Percentiles rank a stretch among this genome's conserved stretches.
Conservation (phyloP, 2,888 invertebrate genomes). For the Eristalis pertinax region DNA sequence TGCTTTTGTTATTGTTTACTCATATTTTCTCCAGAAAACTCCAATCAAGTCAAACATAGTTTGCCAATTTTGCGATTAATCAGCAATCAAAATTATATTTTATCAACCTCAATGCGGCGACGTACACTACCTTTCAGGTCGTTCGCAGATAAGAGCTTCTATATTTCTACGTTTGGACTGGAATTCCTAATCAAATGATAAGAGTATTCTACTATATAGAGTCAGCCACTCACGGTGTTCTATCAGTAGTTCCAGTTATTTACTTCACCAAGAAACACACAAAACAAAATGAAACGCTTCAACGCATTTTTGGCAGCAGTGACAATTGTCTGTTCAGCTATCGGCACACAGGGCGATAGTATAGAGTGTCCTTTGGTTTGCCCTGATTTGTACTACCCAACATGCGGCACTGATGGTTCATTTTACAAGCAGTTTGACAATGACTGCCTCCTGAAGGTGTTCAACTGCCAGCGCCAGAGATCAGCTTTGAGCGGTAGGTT, state of each 20-base stretch:
- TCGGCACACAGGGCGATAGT: background rate
- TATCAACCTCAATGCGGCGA: background rate
- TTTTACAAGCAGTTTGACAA: constrained; percentile 76
- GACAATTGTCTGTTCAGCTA: background rate
- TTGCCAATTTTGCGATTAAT: constrained; percentile 30
- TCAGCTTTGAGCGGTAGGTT: constrained; percentile 31
- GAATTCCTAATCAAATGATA: constrained; percentile 25
- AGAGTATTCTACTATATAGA: constrained; percentile 25
- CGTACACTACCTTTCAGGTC: constrained; percentile 4
- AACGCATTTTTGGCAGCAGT: background rate
- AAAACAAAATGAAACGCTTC: constrained; percentile 26
- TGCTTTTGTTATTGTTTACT: constrained; percentile 23
- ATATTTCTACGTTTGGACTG: background rate
- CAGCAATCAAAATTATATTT: background rate
- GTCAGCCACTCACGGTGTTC: background rate
- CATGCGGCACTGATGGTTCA: constrained; percentile 77
- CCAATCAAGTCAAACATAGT: constrained; percentile 6
- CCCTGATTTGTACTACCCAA: constrained; percentile 74
- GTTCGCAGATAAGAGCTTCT: constrained; percentile 6
- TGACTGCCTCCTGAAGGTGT: constrained; percentile 74
- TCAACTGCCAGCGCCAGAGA: constrained; percentile 76
- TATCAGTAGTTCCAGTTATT: constrained; percentile 26
- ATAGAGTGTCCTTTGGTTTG: constrained; percentile 76
- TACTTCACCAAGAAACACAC: background rate
- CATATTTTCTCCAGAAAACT: background rate